Base-by-base conservation (phyloP, 2,797 vertebrate species). In the Chloroceryle inda region DNA sequence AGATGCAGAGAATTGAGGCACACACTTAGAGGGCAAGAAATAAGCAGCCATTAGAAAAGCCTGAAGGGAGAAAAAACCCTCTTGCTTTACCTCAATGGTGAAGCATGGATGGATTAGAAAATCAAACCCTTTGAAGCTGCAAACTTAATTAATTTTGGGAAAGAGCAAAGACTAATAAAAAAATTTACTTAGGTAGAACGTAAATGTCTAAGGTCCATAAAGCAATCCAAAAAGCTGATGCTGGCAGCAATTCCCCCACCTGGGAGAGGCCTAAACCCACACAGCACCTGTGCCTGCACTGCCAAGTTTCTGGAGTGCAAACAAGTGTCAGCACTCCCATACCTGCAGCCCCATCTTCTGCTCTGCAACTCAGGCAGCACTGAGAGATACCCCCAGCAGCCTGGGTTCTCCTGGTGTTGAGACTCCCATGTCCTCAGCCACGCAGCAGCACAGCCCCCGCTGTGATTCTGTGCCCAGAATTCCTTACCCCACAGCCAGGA, bases 71-170 rank as follows among this genome's bases (percentile, higher is more conserved):
- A 86, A 75, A 80, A 79, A 11, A 14, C 3, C 13, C 47, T 42
- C 49, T 79, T 63, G 23, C 33, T 85, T 75, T 91, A 79, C 50
- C 47, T 63, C 56, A 89, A 12, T 52, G 61, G 80, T 58, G 79
- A 92, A 89, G 64, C 50, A 42, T 49, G n/a, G 56, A 3, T 83
- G 55, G 47, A 90, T 92, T 85, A 85, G 42, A 85, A 86, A 94
- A 91, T 73, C 67, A 92, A 85, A 76, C 31, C 45, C 63, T 13
- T 13, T 18, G 27, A 79, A 69, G 52, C 31, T 81, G 59, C 26
- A 76, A 77, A 80, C 45, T 53, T 88, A 67, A 91, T 42, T 81
- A 68, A 94, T 69, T 85, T 82, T 20, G 55, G 53, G 38, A 40
- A 88, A 96, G 59, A 81, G 50, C 52, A 93, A 90, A 92, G 58